Base-by-base conservation (phyloP, 2,888 invertebrate genomes). In the Cheilosia vernalis region DNA sequence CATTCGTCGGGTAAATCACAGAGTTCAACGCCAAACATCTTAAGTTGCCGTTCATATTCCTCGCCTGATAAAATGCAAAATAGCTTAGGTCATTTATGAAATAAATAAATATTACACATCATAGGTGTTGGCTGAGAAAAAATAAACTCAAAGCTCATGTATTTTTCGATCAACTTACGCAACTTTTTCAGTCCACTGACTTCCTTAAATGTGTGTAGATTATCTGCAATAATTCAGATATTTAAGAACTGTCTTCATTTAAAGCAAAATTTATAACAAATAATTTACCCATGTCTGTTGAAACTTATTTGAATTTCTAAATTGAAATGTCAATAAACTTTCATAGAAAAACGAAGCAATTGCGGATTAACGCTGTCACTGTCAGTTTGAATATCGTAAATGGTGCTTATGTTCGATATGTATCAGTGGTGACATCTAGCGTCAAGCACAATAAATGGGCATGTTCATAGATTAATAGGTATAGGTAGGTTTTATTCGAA, bases 1-100 rank as follows among this genome's bases (percentile, higher is more conserved):
- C 90, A 87, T 60, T 90, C 89, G 61, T 90, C 90, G 0, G 90
- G 90, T 42, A 91, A 82, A 80, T 91, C 90, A 47, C 88, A 88
- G 1, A 91, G 73, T 55, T 91, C 90, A 4, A 91, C 74, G 2
- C 89, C 89, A 10, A 90, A 74, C 19, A 88, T 56, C 64, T 90
- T 90, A 5, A 92, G 66, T 37, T 89, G 90, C 7, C 88, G 82
- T 58, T 91, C 91, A 51, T 90, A 89, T 64, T 90, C 90, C 30
- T 89, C 89, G 6, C 88, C 91, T 91, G 44, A 53, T 37, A 13
- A n/a, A 9, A 2, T 19, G 55, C 4, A n/a, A 13, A 30, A 40
- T 24, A 24, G 15, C 19, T 21, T 13, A 2, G 21, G 13, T 13
- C 13, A 47, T 7, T 17, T 3, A n/a, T 15, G 7, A 17, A 15